A percentile compares a stretch with the other conserved stretches of the same genome.
Evolutionary conservation across 2,888 invertebrate genomes (phyloP).

Genomic region (Sussaba pulchella): DNA sequence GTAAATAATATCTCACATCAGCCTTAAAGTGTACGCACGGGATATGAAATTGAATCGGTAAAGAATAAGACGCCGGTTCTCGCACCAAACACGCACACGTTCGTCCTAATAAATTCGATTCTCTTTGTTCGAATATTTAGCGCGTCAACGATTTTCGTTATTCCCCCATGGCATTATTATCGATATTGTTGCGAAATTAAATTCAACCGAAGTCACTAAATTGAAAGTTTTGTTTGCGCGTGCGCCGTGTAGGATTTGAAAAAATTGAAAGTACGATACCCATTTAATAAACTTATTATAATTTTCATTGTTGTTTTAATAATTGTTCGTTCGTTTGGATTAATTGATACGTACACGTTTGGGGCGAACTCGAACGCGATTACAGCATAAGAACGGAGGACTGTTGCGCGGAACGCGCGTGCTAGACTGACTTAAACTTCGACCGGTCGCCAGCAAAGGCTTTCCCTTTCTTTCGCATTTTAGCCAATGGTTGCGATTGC

Average conservation of each 20-base stretch:
- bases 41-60: neutral
- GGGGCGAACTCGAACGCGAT: slow-evolving; percentile 46
- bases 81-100: neutral
- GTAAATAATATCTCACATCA: slow-evolving; percentile 5
- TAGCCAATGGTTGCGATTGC: slow-evolving; percentile 59
- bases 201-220: neutral
- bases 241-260: neutral
- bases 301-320: slow-evolving; percentile 7
- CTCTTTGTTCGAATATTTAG: slow-evolving; percentile 44
- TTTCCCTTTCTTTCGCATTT: slow-evolving; percentile 79
- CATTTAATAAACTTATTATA: neutral
- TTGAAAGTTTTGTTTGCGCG: neutral
- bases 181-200: neutral
- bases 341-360: slow-evolving; percentile 28
- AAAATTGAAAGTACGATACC: too few relatives aligned
- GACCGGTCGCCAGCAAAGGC: slow-evolving; percentile 70
- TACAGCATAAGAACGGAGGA: slow-evolving; percentile 56
- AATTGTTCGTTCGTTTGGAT: neutral
- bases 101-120: slow-evolving; percentile 4
- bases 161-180: neutral
- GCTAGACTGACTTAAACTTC: slow-evolving; percentile 71
- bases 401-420: slow-evolving; percentile 66
- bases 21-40: neutral
- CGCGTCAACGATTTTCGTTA: slow-evolving; percentile 36
- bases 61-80: slow-evolving; percentile 38